Evolutionary conservation across 1,140 invertebrate species (phyloP).

Genomic region (Ceratosolen fusciceps): DNA sequence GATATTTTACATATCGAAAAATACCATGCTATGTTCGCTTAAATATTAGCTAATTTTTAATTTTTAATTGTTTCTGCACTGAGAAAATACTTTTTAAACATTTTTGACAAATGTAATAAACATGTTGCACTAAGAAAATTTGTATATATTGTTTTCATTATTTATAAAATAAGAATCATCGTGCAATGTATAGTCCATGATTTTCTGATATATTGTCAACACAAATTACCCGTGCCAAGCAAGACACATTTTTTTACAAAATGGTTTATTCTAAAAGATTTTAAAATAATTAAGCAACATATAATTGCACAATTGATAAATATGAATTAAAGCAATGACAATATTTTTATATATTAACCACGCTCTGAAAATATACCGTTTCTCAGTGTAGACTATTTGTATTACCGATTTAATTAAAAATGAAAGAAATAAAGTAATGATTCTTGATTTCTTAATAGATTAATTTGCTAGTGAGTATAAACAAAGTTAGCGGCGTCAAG

Average conservation of each 20-base stretch:
- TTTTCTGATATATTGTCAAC: no score
- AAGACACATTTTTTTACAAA: no score
- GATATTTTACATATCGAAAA: conserved; percentile 24
- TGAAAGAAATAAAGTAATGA: conserved; percentile 1
- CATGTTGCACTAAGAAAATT: conserved; percentile 1
- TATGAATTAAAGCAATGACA: neutral
- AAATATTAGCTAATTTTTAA: conserved; percentile 22
- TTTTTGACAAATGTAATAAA: no score
- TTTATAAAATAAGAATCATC: no score
- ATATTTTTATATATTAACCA: neutral
- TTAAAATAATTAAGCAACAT: no score
- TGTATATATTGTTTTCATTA: neutral
- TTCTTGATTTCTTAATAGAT: conserved; percentile 31
- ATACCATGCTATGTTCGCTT: neutral
- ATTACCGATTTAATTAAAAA: conserved; percentile 3
- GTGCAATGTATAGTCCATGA: no score
- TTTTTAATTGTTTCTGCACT: conserved; percentile 22
- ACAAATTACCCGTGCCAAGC: no score
- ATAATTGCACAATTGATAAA: no score
- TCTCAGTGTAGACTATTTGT: conserved; percentile 17
- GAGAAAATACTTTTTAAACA: neutral
- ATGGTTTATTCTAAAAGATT: no score
- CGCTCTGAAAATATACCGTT: neutral
- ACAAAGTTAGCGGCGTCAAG: conserved; percentile 1
- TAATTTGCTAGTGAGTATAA: conserved; percentile 14